These are phyloP conservation scores for Polyergus mexicanus DNA, from an alignment of 1,140 invertebrate species.

Conservation along the genomic window DNA sequence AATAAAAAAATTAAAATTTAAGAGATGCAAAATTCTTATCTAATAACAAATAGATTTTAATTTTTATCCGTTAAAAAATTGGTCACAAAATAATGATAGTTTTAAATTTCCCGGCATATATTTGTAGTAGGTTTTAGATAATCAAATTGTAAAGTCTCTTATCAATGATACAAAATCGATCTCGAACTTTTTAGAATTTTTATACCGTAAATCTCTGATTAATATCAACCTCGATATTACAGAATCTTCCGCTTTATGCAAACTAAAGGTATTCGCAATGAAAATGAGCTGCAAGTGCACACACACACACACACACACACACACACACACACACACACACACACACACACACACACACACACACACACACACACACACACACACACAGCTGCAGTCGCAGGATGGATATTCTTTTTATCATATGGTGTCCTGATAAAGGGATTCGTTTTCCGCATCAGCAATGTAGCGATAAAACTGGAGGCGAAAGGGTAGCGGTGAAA, in stretches of 20 bases:
- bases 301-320: too few relatives aligned
- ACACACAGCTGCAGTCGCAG: constrained; percentile 45
- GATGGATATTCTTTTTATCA: constrained; percentile 50
- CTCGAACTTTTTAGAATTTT: neutral
- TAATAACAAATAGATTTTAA: neutral
- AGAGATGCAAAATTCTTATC: too few relatives aligned
- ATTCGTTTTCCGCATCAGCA: constrained; percentile 61
- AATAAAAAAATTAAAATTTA: too few relatives aligned
- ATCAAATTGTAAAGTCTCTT: neutral
- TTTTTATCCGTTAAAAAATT: neutral
- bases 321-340: too few relatives aligned
- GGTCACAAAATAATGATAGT: neutral
- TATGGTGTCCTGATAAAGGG: constrained; percentile 59
- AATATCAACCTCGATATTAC: constrained; percentile 36
- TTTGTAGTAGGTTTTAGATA: too few relatives aligned
- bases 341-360: too few relatives aligned
- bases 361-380: too few relatives aligned
- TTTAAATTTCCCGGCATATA: neutral
- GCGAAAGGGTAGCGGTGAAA: constrained; percentile 7
- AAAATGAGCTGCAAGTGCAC: neutral
- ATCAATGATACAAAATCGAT: neutral
- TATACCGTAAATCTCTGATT: constrained; percentile 9
- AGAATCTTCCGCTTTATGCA: constrained; percentile 17
- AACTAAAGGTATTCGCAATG: constrained; percentile 22
- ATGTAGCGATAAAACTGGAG: constrained; percentile 32